Base-by-base conservation (phyloP, 2,797 vertebrate species). In the Mionectes olivaceus region DNA sequence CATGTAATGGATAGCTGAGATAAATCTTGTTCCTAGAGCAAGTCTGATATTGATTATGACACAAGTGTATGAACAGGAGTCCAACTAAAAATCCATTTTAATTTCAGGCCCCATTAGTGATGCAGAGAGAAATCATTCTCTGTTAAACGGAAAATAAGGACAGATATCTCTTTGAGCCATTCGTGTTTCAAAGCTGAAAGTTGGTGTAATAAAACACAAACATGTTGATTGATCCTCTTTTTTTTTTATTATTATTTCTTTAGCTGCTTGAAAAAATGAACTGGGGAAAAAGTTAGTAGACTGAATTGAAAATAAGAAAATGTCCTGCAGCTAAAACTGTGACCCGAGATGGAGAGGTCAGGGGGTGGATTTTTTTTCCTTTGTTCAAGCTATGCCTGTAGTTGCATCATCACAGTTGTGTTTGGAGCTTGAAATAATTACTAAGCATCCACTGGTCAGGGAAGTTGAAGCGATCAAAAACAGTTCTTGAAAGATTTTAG, bases 21-120 rank as follows among this genome's bases (percentile, higher is more conserved):
- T 56, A 61, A 93, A 81, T 69, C 90, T 37, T 55, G 55, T 83
- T 94, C 89, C 85, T 95, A 11, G 89, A 85, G 90, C 2, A 0
- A 67, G 87, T 52, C 74, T 47, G 76, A 1, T 68, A 47, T 85
- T 41, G 87, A 78, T 73, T 83, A 56, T 87, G 87, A 69, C 93
- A 95, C 87, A 8, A 80, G 41, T 22, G 32, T 77, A 43, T 55
- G 89, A 85, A 46, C 81, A 44, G 74, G 88, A 92, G 78, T 71
- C 77, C 90, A 55, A 64, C 91, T 89, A 19, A 84, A 97, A 96
- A 96, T 96, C 96, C 70, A 96, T 97, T 95, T 92, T 87, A 35
- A 94, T 96, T 96, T 97, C 92, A 95, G 73, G 91, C 94, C 56
- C 94, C 82, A 88, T 97, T 96, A 95, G 82, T 46, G 83, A 56